A percentile compares a stretch with the other conserved stretches of the same genome.
Conservation (phyloP, 2,888 invertebrate species). For the Ophion slaviceki region DNA sequence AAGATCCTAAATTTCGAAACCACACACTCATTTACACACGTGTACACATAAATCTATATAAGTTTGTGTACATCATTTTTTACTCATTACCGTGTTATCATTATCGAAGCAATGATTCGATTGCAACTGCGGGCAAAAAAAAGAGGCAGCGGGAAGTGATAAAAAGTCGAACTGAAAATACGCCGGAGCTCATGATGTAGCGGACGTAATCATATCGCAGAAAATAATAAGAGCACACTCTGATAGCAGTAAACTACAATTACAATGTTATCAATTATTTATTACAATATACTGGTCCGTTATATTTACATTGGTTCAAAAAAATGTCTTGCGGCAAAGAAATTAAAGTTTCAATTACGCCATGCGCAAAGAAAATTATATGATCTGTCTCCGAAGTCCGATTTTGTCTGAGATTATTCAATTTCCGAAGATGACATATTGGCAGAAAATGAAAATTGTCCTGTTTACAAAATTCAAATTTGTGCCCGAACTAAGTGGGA, state of each 20-base stretch:
- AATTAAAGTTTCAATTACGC: neutral
- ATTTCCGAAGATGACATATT: neutral
- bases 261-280: conserved; percentile 44
- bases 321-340: conserved; percentile 4
- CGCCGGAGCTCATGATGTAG: conserved; percentile 34
- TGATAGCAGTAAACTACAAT: conserved; percentile 40
- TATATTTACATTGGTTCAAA: conserved; percentile 18
- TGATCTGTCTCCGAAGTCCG: neutral
- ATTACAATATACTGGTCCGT: conserved; percentile 12
- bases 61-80: conserved; percentile 3
- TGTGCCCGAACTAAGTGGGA: neutral
- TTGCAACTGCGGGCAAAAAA: conserved; percentile 39
- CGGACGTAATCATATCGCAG: conserved; percentile 40
- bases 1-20: conserved; percentile 56
- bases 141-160: conserved; percentile 22
- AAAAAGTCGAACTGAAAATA: conserved; percentile 36
- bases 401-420: too few species aligned
- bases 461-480: neutral
- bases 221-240: conserved; percentile 35
- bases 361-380: neutral
- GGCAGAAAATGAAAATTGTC: neutral
- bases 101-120: conserved; percentile 39
- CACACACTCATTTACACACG: neutral
- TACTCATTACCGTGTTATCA: conserved; percentile 33
- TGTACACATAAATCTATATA: conserved; percentile 3